Percentiles rank a stretch among this genome's conserved stretches.
Conservation (phyloP, 2,888 invertebrate genomes). For the Girardia tigrina region DNA sequence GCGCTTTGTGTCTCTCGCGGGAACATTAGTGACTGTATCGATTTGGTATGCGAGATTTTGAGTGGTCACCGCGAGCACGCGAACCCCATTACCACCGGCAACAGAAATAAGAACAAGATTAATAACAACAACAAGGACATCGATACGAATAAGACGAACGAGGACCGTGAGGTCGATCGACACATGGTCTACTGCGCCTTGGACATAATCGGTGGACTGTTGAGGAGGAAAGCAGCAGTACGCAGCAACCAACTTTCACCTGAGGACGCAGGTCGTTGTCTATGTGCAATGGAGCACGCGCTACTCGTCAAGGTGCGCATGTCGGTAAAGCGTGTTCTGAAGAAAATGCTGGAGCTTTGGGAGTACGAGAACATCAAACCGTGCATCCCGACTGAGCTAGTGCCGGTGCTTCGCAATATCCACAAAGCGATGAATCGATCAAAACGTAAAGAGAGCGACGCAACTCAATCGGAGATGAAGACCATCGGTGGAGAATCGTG, state of each 20-base stretch:
- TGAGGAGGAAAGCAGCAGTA: not conserved
- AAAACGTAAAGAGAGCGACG: no score
- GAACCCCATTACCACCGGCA: no score
- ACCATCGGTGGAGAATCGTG: not conserved
- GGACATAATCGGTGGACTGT: not conserved
- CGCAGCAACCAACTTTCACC: not conserved
- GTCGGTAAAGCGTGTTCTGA: not conserved
- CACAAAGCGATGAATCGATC: not conserved
- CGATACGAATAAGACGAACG: no score
- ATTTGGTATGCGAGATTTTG: not conserved
- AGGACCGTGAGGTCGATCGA: no score
- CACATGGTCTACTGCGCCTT: not conserved
- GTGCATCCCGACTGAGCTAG: not conserved
- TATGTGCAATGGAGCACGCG: not conserved
- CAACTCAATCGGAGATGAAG: not conserved
- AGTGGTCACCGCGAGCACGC: not conserved
- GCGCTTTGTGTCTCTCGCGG: not conserved
- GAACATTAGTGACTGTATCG: not conserved
- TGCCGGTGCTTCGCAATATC: not conserved
- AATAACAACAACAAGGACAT: no score
- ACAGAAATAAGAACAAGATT: no score
- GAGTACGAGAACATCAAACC: not conserved
- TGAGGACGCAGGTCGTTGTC: not conserved
- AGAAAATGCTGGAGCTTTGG: slow-evolving; percentile 4
- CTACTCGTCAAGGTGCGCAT: not conserved